Percentiles rank a stretch among this genome's conserved stretches.
These are phyloP conservation scores for Nymphalis io DNA, from an alignment of 1,140 invertebrate genomes.

Conservation along the genomic window DNA sequence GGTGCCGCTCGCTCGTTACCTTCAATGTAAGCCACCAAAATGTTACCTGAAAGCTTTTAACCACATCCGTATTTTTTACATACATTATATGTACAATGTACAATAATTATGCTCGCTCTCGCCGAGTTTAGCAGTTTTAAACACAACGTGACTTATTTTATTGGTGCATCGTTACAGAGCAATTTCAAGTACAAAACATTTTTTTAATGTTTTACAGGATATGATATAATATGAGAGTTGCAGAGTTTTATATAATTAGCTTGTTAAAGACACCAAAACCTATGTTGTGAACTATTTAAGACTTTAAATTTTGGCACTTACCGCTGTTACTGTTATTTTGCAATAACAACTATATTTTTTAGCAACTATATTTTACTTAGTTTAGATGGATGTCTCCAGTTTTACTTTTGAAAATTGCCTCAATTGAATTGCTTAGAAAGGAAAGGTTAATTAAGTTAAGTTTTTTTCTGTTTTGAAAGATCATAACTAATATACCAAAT, in stretches of 20 bases:
- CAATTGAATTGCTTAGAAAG: too few species aligned
- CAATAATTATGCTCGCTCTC: conserved; percentile 1
- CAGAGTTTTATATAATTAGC: neutral
- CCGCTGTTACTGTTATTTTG: neutral
- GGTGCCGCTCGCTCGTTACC: neutral
- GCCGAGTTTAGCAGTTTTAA: neutral
- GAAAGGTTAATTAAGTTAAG: too few species aligned
- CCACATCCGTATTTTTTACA: conserved; percentile 7
- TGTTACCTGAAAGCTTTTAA: conserved; percentile 29
- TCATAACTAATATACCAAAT: neutral
- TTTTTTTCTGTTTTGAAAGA: neutral
- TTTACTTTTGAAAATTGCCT: neutral
- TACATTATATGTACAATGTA: conserved; percentile 11
- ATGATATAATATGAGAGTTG: neutral
- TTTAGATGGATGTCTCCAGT: neutral
- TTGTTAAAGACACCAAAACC: neutral
- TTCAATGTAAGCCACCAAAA: conserved; percentile 13
- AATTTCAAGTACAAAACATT: neutral
- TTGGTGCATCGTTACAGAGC: neutral
- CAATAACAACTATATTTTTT: neutral
- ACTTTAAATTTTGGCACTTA: neutral
- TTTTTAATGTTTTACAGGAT: neutral
- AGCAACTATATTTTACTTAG: neutral
- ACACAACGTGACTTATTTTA: conserved; percentile 5
- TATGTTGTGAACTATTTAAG: neutral